Base-by-base conservation (phyloP, 92 coral and sea anemone genomes). In the Heteractis magnifica region DNA sequence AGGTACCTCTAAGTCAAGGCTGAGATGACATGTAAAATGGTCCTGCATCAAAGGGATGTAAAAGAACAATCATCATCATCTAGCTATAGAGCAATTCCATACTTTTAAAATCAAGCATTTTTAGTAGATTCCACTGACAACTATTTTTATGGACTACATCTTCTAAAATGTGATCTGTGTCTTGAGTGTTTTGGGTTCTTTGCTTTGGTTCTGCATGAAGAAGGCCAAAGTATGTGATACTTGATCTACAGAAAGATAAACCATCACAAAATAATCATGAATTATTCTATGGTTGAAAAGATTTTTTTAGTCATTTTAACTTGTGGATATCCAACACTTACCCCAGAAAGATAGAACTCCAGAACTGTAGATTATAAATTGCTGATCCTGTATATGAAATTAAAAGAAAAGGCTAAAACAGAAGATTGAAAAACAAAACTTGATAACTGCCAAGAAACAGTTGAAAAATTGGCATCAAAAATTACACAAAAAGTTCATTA, bases 321-420 rank as follows among this genome's bases (percentile, higher is more conserved):
- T 7, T 18, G 41, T n/a, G 41, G 12, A 65, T 16, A 6, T 21
- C 6, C 18, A 6, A n/a, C 6, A 77, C 93, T 49, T 52, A 91
- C 94, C 94, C 94, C 13, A 85, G 76, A 51, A 91, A 72, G 58
- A 91, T 62, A 44, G 94, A 91, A 21, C 92, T 85, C 70, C 85
- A 81, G 82, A 91, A 84, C 64, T 91, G 92, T 50, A 88, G 52
- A 74, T 87, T 87, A 13, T 74, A 81, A 10, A 68, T 68, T 20
- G 49, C 48, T 68, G 73, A 68, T 77, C 87, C 92, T 89, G 81
- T 1, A 62, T 71, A 14, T 12, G 16, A 71, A 26, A 73, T 56
- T 12, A 51, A 58, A 10, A 21, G 8, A 64, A 19, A 86, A 64
- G 21, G 26, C 71, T 15, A 9, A 18, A 64, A 64, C 16, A 64